Conservation (phyloP, 2,797 vertebrate genomes). For the Catharus ustulatus region DNA sequence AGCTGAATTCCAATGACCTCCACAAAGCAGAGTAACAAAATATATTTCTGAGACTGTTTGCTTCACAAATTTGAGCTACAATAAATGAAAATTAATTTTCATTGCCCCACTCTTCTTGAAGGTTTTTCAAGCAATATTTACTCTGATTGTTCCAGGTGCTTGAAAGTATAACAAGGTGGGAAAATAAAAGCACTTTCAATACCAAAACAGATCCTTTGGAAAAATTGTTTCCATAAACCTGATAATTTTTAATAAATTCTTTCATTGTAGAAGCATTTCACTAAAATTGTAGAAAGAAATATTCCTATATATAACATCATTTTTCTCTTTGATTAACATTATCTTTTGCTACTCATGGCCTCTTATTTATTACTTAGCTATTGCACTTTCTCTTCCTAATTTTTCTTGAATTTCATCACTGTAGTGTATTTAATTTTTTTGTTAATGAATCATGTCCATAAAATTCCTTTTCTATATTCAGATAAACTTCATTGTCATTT, state of each 20-base stretch:
- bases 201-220: neutral
- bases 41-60: neutral
- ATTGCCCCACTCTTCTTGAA: neutral
- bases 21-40: slow-evolving; percentile 6
- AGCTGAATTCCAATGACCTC: slow-evolving; percentile 48
- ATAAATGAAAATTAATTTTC: slow-evolving; percentile 14
- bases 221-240: neutral
- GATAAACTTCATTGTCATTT: neutral
- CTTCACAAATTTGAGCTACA: neutral
- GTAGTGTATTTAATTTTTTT: neutral
- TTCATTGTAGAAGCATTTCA: neutral
- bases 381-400: neutral
- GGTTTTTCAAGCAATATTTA: neutral
- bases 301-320: neutral
- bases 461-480: neutral
- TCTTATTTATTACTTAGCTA: neutral
- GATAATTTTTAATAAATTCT: neutral
- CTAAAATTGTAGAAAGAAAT: neutral
- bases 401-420: neutral
- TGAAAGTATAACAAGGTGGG: neutral
- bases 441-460: neutral
- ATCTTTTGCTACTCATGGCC: neutral
- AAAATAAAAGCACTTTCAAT: neutral
- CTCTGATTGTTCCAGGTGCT: neutral
- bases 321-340: neutral